phyloP scores from a whole-genome alignment of 2,113 vertebrate species.

The Struthidea cinerea region DNA sequence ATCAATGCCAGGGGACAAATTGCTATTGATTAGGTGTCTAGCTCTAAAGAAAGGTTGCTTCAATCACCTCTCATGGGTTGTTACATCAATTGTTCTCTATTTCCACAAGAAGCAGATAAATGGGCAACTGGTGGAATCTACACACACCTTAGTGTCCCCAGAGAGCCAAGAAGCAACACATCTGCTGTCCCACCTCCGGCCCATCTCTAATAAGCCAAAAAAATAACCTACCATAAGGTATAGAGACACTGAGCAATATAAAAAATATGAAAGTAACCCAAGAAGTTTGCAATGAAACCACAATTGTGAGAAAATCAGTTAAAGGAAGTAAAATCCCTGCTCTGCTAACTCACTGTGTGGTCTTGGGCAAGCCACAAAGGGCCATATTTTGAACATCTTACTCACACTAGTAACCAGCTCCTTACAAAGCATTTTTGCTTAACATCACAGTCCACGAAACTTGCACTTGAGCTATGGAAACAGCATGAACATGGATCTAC shows the following conservation, averaged over 20 bases:
- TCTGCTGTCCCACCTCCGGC: neutral
- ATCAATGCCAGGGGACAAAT: neutral
- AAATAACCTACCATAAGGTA: neutral
- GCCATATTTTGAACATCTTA: conserved; percentile 30
- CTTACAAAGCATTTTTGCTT: conserved; percentile 28
- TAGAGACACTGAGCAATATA: neutral
- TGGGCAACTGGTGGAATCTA: neutral
- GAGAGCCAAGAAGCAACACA: neutral
- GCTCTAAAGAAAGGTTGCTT: neutral
- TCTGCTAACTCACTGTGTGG: conserved; percentile 5
- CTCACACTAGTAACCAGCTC: neutral
- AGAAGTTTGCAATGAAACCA: conserved; percentile 6
- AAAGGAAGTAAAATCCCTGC: conserved; percentile 18
- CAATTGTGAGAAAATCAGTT: conserved; percentile 43
- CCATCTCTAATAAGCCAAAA: neutral
- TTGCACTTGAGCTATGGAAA: neutral
- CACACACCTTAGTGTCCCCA: neutral
- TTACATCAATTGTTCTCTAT: neutral
- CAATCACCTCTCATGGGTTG: neutral
- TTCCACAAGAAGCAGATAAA: neutral
- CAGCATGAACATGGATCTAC: neutral
- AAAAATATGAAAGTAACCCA: neutral
- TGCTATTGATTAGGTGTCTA: neutral
- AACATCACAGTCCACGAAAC: neutral
- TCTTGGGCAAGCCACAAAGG: neutral